Conservation (phyloP, 1,140 invertebrate genomes). For the Acromyrmex echinatior region DNA sequence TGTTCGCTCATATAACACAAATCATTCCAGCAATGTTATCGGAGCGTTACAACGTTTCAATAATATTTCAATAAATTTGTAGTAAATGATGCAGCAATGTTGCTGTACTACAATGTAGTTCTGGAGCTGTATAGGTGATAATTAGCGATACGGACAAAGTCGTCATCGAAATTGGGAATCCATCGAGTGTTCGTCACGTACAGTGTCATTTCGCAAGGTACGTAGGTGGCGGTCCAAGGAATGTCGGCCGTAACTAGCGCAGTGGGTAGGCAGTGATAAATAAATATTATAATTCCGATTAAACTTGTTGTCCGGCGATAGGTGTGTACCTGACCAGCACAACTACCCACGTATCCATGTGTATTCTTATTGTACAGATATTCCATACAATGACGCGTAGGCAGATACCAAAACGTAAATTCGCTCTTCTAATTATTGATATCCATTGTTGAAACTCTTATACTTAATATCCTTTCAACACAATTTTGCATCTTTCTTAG, state of each 20-base stretch:
- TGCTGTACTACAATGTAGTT: no score
- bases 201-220: not conserved
- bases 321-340: conserved; percentile 37
- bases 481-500: not conserved
- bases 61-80: no score
- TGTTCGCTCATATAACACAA: no score
- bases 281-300: conserved; percentile 77
- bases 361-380: conserved; percentile 18
- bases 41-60: no score
- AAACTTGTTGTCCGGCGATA: conserved; percentile 60
- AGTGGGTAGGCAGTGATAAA: conserved; percentile 80
- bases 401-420: not conserved
- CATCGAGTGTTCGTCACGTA: not conserved
- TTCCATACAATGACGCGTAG: conserved; percentile 16
- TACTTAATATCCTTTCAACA: not conserved
- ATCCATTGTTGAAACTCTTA: not conserved
- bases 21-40: no score
- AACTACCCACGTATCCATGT: not conserved
- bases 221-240: conserved; percentile 70
- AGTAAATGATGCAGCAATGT: no score
- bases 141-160: not conserved
- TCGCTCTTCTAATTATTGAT: not conserved
- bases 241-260: conserved; percentile 78
- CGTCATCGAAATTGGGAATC: conserved; percentile 20
- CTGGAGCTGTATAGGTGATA: no score